Conservation (phyloP, 2,888 invertebrate species). For the Magallana nippona region DNA sequence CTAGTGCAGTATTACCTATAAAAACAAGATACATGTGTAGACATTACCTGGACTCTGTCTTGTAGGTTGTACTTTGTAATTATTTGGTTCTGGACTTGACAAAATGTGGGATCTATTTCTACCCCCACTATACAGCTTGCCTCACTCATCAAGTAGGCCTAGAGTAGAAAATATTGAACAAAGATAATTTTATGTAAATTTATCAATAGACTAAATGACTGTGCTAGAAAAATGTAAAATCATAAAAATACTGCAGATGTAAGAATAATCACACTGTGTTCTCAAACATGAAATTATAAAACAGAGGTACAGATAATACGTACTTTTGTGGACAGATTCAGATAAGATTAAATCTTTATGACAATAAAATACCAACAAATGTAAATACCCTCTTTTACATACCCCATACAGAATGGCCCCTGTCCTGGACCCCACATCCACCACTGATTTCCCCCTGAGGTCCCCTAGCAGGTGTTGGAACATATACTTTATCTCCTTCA, state of each 20-base stretch:
- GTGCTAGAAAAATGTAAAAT: too few relatives aligned
- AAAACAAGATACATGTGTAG: too few relatives aligned
- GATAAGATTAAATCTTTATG: too few relatives aligned
- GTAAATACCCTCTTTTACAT: slow-evolving; percentile 57
- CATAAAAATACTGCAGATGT: too few relatives aligned
- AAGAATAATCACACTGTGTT: too few relatives aligned
- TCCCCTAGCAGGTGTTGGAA: slow-evolving; percentile 84
- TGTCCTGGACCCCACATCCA: slow-evolving; percentile 87
- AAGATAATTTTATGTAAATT: too few relatives aligned
- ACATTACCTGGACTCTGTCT: slow-evolving; percentile 75
- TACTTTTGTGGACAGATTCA: too few relatives aligned
- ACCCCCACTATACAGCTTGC: slow-evolving; percentile 84
- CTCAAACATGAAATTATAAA: too few relatives aligned
- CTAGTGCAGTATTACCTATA: too few relatives aligned
- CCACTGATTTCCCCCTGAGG: slow-evolving; percentile 83
- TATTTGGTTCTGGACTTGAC: slow-evolving; percentile 84
- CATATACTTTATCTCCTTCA: slow-evolving; percentile 83
- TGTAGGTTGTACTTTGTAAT: slow-evolving; percentile 81
- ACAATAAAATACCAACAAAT: too few relatives aligned
- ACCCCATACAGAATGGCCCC: slow-evolving; percentile 87
- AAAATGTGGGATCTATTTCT: slow-evolving; percentile 86
- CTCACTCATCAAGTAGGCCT: slow-evolving; percentile 85
- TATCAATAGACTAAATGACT: too few relatives aligned
- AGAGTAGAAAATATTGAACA: slow-evolving; percentile 45
- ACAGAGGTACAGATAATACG: too few relatives aligned